These are phyloP conservation scores for Nettapus auritus DNA, from an alignment of 2,113 vertebrate species.

Conservation along the genomic window DNA sequence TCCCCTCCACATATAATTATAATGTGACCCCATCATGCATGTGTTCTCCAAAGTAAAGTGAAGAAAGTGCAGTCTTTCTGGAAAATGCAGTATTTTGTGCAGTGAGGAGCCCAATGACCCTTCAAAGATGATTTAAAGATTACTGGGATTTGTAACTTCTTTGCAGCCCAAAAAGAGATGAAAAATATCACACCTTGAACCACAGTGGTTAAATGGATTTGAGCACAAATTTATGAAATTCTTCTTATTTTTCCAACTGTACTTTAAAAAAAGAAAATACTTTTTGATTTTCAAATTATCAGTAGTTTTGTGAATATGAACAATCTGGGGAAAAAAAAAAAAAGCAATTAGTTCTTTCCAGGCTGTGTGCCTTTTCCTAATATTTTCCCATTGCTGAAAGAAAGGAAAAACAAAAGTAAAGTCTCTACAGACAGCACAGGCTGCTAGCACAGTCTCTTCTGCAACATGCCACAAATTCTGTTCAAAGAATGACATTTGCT, in stretches of 20 bases:
- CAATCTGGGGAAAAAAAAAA: too few relatives aligned
- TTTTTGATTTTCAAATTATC: background rate
- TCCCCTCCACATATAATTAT: background rate
- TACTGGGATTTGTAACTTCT: background rate
- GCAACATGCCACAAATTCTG: background rate
- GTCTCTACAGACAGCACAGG: background rate
- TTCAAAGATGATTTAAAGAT: too few relatives aligned
- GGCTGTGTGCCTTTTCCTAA: background rate
- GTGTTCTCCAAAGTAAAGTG: background rate
- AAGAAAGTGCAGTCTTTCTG: background rate
- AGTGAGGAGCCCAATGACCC: background rate
- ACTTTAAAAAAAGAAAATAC: background rate
- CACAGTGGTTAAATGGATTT: background rate
- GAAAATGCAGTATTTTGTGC: too few relatives aligned
- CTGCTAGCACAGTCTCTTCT: background rate
- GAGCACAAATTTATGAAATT: background rate
- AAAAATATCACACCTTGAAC: background rate
- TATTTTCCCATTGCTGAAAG: too few relatives aligned
- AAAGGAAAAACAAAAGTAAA: background rate
- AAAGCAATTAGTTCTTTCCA: background rate
- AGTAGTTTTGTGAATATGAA: background rate
- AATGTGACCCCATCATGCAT: background rate
- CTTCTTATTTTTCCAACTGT: too few relatives aligned
- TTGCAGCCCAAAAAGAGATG: background rate
- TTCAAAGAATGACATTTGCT: background rate